A percentile compares a stretch with the other conserved stretches of the same genome.
Evolutionary conservation across 2,113 vertebrate species (phyloP).

Genomic region (Leptodactylus fuscus): DNA sequence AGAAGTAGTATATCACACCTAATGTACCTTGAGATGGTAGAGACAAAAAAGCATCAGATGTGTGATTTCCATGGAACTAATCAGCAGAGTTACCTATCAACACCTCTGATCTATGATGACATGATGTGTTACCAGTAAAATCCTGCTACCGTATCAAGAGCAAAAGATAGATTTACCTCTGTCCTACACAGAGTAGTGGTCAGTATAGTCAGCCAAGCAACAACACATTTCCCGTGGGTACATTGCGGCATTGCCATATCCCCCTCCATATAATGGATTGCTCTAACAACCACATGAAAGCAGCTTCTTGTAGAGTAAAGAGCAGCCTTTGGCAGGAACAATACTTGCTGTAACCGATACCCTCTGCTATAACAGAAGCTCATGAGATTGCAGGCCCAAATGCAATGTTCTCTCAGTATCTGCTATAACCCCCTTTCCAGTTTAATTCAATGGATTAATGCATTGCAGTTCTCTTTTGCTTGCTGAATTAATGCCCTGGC

Average conservation of each 20-base stretch:
- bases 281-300: not conserved
- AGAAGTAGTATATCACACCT: not conserved
- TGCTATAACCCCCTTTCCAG: not conserved
- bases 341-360: not conserved
- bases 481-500: not conserved
- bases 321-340: not conserved
- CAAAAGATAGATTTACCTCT: conserved; percentile 28
- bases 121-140: conserved; percentile 61
- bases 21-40: not conserved
- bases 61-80: not conserved
- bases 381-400: not conserved
- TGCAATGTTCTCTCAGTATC: not conserved
- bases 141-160: conserved; percentile 60
- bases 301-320: not conserved
- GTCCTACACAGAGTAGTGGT: not conserved
- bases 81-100: conserved; percentile 59
- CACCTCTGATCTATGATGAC: conserved; percentile 62
- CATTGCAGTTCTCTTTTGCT: no score
- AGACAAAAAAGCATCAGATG: not conserved
- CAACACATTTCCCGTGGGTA: not conserved
- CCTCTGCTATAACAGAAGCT: not conserved
- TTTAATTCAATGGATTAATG: not conserved
- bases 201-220: not conserved
- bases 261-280: not conserved
- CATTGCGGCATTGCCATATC: not conserved